Conservation (phyloP, 2,797 vertebrate genomes). For the Phrynocephalus vlangalii region DNA sequence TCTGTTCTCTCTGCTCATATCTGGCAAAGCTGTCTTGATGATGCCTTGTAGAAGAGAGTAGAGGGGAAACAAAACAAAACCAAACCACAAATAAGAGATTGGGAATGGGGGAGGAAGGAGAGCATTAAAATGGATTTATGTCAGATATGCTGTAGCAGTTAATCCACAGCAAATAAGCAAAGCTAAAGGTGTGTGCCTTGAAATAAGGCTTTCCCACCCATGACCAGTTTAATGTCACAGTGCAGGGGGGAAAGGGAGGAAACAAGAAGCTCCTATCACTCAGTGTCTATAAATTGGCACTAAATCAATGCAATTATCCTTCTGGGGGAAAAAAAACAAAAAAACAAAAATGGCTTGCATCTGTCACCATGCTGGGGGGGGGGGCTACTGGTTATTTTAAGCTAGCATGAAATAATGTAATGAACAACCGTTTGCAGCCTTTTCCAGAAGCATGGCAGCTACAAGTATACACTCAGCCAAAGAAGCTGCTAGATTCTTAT, state of each 20-base stretch:
- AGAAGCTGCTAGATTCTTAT: not conserved
- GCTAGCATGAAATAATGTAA: not conserved
- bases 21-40: constrained; percentile 94
- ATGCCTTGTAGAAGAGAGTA: constrained; percentile 80
- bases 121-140: constrained; percentile 19
- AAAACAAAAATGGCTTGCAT: constrained; percentile 25
- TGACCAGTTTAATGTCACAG: constrained; percentile 28
- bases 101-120: not conserved
- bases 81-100: not conserved
- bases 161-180: constrained; percentile 42
- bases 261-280: not conserved
- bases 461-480: not conserved
- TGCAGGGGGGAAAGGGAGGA: constrained; percentile 31
- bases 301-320: constrained; percentile 41
- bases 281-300: constrained; percentile 3
- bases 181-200: not conserved
- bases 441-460: not conserved
- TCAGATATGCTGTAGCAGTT: constrained; percentile 13
- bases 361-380: not conserved
- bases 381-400: constrained; percentile 6
- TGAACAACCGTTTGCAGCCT: not conserved
- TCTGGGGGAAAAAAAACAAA: constrained; percentile 24
- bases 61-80: not conserved
- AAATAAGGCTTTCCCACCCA: constrained; percentile 19
- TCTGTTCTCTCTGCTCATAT: constrained; percentile 95